A percentile compares a stretch with the other conserved stretches of the same genome.
Conservation (phyloP, 2,888 invertebrate species). For the Acleris cristana region DNA sequence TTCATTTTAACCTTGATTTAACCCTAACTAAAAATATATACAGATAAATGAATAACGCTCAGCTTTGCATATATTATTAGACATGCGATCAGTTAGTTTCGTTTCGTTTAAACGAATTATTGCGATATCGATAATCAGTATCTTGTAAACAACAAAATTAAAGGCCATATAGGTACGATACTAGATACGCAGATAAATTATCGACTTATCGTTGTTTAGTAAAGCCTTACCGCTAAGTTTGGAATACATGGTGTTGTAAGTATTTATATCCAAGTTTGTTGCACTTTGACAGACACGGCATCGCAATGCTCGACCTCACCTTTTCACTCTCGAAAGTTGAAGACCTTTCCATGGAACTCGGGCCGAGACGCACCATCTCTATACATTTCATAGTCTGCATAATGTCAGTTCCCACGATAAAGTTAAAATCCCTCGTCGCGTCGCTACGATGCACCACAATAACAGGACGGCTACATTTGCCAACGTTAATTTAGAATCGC, state of each 20-base stretch:
- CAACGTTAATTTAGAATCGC: conserved; percentile 71
- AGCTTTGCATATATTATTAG: too few species aligned
- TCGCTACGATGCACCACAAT: conserved; percentile 54
- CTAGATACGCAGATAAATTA: too few species aligned
- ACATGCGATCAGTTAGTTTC: too few species aligned
- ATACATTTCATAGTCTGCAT: conserved; percentile 80
- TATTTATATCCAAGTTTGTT: neutral
- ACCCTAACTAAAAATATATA: too few species aligned
- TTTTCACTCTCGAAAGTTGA: conserved; percentile 69
- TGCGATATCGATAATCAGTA: too few species aligned
- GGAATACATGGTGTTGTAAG: conserved; percentile 6
- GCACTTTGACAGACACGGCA: conserved; percentile 2
- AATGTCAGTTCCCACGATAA: conserved; percentile 43
- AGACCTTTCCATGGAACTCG: conserved; percentile 60
- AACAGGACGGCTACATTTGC: conserved; percentile 60
- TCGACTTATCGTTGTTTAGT: neutral
- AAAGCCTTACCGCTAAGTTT: neutral
- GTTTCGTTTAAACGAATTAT: too few species aligned
- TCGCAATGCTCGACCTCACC: conserved; percentile 57
- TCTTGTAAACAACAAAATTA: too few species aligned
- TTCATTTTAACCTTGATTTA: too few species aligned
- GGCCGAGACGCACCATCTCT: conserved; percentile 77
- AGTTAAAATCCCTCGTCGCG: conserved; percentile 16
- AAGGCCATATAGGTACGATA: too few species aligned
- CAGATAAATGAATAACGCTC: too few species aligned